phyloP scores from a whole-genome alignment of 2,888 invertebrate species.

The Orthosia cruda region DNA sequence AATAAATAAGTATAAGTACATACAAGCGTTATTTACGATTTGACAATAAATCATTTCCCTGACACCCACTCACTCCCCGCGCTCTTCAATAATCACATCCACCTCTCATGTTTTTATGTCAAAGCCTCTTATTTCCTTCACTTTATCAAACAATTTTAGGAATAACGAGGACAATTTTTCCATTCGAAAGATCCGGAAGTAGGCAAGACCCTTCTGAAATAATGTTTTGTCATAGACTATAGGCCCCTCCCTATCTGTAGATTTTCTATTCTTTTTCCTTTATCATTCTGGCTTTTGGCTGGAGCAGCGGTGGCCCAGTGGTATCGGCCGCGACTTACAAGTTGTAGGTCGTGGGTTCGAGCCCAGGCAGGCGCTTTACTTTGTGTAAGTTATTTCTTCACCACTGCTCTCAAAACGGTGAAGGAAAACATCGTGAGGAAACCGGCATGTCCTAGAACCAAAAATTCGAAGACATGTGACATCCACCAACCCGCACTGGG shows the following conservation, averaged over 20 bases:
- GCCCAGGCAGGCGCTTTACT: too few relatives aligned
- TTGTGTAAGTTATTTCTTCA: too few relatives aligned
- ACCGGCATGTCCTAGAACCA: too few relatives aligned
- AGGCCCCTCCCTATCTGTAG: too few relatives aligned
- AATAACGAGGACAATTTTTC: slow-evolving; percentile 1
- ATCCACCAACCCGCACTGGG: too few relatives aligned
- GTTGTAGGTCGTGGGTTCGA: too few relatives aligned
- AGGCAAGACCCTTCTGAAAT: slow-evolving; percentile 9
- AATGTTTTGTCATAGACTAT: slow-evolving; percentile 5
- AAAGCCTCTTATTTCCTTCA: slow-evolving; percentile 17
- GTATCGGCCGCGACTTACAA: too few relatives aligned
- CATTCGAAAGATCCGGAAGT: slow-evolving; percentile 12
- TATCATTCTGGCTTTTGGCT: not conserved
- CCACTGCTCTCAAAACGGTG: too few relatives aligned
- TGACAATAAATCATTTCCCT: slow-evolving; percentile 15
- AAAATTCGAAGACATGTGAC: too few relatives aligned
- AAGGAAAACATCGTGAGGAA: too few relatives aligned
- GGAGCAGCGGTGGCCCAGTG: too few relatives aligned
- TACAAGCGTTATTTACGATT: not conserved
- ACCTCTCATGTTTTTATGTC: slow-evolving; percentile 9
- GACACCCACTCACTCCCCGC: too few relatives aligned
- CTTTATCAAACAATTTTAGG: not conserved
- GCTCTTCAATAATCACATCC: not conserved
- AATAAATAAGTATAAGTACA: not conserved
- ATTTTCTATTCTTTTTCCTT: not conserved